Conservation (phyloP, 2,797 vertebrate species). For the Euphonia xanthogaster region DNA sequence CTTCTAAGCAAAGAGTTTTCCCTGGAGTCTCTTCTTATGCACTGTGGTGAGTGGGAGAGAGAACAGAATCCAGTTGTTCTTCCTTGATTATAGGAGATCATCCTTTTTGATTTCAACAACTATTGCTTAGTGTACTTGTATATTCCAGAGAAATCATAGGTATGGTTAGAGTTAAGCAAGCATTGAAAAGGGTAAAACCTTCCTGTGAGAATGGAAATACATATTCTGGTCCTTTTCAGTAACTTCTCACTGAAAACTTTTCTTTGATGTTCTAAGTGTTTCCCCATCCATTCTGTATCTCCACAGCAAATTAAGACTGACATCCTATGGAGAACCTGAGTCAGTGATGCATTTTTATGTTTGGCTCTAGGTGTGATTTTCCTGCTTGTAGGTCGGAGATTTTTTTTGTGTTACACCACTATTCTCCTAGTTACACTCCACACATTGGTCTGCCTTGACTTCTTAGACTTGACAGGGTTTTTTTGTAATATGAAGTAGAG, state of each 20-base stretch:
- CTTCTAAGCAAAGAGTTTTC: background rate
- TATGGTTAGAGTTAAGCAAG: background rate
- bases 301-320: background rate
- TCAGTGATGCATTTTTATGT: background rate
- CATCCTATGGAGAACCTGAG: background rate
- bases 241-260: background rate
- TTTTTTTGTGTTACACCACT: background rate
- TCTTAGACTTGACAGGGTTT: background rate
- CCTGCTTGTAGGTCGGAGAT: background rate
- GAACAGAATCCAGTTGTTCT: background rate
- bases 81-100: background rate
- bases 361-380: background rate
- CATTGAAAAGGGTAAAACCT: background rate
- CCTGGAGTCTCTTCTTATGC: background rate
- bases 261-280: background rate
- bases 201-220: background rate
- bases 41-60: background rate
- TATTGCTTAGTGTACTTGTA: background rate
- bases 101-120: background rate
- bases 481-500: background rate
- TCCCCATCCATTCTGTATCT: rapidly evolving
- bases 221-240: background rate
- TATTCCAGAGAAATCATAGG: background rate
- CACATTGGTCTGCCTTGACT: background rate
- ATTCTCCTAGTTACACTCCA: background rate